Conservation (phyloP, 1,140 invertebrate species). For the Drosophila leontia region DNA sequence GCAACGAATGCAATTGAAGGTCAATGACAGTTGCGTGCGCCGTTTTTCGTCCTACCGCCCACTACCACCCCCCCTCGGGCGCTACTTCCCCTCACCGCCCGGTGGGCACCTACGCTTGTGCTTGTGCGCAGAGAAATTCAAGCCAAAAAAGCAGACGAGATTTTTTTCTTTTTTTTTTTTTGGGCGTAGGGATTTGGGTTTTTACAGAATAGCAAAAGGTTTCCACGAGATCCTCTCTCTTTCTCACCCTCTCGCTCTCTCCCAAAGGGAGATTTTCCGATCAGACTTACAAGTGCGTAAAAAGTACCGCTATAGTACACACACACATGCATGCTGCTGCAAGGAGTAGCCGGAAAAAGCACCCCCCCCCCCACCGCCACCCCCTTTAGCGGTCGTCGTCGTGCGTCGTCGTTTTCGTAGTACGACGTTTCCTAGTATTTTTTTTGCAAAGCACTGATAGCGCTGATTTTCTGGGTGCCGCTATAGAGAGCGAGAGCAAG, state of each 20-base stretch:
- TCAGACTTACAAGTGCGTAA: slow-evolving; percentile 25
- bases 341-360: slow-evolving; percentile 70
- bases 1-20: slow-evolving; percentile 78
- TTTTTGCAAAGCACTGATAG: slow-evolving; percentile 45
- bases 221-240: slow-evolving; percentile 1
- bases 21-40: slow-evolving; percentile 81
- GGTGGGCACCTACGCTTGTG: slow-evolving; percentile 19
- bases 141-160: slow-evolving; percentile 46
- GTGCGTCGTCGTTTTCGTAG: slow-evolving; percentile 73
- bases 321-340: slow-evolving; percentile 3
- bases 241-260: background rate
- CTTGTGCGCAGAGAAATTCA: slow-evolving; percentile 60
- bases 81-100: background rate
- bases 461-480: slow-evolving; percentile 30
- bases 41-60: slow-evolving; percentile 55
- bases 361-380: slow-evolving; percentile 27
- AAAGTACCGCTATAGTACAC: slow-evolving; percentile 31
- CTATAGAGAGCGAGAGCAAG: background rate
- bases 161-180: slow-evolving; percentile 23
- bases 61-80: background rate
- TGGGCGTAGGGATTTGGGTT: slow-evolving; percentile 33
- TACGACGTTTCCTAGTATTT: slow-evolving; percentile 75
- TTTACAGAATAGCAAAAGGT: background rate
- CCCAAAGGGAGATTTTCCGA: slow-evolving; percentile 1
- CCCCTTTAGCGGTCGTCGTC: slow-evolving; percentile 25